A percentile compares a stretch with the other conserved stretches of the same genome.
phyloP scores from a whole-genome alignment of 2,888 invertebrate genomes.

The Stenotaenia linearis region DNA sequence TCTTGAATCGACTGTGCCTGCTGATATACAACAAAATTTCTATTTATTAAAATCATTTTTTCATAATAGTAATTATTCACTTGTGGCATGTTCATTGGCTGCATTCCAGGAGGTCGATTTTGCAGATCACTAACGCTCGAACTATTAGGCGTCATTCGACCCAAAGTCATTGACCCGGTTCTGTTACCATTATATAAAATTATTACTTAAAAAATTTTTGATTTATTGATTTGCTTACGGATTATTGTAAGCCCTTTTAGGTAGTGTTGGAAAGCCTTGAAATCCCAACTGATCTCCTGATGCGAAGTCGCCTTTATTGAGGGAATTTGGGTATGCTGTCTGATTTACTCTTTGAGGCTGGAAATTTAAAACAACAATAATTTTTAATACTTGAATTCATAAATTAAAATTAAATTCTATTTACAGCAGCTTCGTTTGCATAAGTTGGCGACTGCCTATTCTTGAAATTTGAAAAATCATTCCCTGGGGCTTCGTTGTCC shows the following conservation, averaged over 20 bases:
- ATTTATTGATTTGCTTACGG: not conserved
- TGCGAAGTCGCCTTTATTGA: not conserved
- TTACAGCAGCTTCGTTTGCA: not conserved
- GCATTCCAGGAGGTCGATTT: not conserved
- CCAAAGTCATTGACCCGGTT: not conserved
- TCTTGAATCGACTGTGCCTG: conserved; percentile 1
- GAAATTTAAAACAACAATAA: not conserved
- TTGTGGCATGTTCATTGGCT: not conserved
- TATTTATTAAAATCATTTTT: no score
- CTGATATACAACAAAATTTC: not conserved
- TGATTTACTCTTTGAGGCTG: not conserved
- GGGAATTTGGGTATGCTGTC: not conserved
- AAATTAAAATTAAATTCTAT: not conserved
- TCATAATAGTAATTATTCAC: not conserved
- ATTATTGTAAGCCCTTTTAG: not conserved
- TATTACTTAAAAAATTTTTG: not conserved
- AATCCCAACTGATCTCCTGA: not conserved
- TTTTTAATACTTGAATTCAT: not conserved
- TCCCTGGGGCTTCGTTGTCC: not conserved
- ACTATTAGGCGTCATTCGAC: not conserved
- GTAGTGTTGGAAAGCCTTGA: conserved; percentile 28
- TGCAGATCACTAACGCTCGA: conserved; percentile 32
- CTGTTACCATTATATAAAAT: not conserved
- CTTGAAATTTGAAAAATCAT: not conserved
- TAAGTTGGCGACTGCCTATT: not conserved